These are phyloP conservation scores for Forbesichthys agassizii DNA, from an alignment of 2,113 vertebrate species.

Conservation along the genomic window DNA sequence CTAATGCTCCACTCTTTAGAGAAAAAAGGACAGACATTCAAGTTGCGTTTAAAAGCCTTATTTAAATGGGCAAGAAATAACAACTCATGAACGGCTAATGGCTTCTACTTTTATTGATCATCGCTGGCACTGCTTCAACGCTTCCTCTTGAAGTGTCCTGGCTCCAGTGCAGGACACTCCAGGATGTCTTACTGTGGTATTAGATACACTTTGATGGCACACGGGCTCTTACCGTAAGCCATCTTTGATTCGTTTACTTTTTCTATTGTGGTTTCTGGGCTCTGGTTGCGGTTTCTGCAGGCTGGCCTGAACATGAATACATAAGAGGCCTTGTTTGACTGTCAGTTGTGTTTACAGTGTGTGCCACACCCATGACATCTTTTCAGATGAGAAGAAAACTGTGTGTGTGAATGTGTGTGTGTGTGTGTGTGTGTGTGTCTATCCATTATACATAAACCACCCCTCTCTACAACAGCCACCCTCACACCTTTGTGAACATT, in stretches of 20 bases:
- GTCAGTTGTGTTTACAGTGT: constrained; percentile 48
- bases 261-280: neutral
- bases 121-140: neutral
- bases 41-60: no score
- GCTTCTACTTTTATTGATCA: neutral
- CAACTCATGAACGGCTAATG: no score
- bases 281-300: constrained; percentile 32
- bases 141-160: neutral
- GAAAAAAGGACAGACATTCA: no score
- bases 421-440: no score
- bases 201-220: no score
- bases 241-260: neutral
- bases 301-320: constrained; percentile 40
- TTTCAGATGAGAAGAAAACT: constrained; percentile 7
- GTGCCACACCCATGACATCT: constrained; percentile 43
- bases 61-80: no score
- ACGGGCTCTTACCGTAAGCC: neutral
- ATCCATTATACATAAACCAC: no score
- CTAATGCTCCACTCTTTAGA: constrained; percentile 4
- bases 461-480: no score
- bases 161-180: neutral
- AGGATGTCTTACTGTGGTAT: constrained; percentile 1
- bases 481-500: no score
- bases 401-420: neutral
- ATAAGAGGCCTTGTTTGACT: constrained; percentile 50